Base-by-base conservation (phyloP, 37 sponge, comb jelly and placozoan species). In the Halichondria panicea region DNA sequence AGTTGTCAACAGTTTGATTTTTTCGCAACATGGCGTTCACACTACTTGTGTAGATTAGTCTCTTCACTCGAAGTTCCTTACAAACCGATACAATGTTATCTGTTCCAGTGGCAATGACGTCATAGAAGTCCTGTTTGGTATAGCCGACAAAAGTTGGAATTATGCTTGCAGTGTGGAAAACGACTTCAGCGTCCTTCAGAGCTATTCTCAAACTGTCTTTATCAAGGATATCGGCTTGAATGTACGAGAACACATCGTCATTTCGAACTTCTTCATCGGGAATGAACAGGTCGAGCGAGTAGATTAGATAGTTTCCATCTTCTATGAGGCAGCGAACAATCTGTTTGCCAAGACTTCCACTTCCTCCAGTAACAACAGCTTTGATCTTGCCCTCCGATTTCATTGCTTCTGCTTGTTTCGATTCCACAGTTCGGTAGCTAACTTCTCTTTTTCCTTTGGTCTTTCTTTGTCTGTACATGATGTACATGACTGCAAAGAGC, bases 11-110 rank as follows among this genome's bases (percentile, higher is more conserved):
- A 9, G 66, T 36, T 32, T 36, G 41, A 28, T 48, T 64, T 39
- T 76, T 76, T 32, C 87, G 46, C 1, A 87, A 30, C 12, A 57
- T 48, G 3, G 70, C 81, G n/a, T 19, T 32, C 0, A 45, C 61
- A 2, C 77, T 42, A 36, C 87, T 81, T 22, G 87, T 87, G 32
- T 87, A 87, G 25, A 87, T 58, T 2, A 87, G 67, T 33, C 87
- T 40, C 55, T 80, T 68, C 40, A 87, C 81, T 3, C 56, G 43
- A 43, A 40, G 42, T 43, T 69, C 71, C 28, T 56, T 59, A 45
- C 81, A 81, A 3, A 63, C 87, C 4, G 44, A 31, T 0, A 87
- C 34, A 22, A 87, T 71, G 21, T 69, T 80, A 35, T 75, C 70
- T 21, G 87, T 80, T 31, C 87, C 87, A 1, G 22, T 48, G 1